These are phyloP conservation scores for Siniperca obscura DNA, from an alignment of 2,797 vertebrate genomes.

Conservation along the genomic window DNA sequence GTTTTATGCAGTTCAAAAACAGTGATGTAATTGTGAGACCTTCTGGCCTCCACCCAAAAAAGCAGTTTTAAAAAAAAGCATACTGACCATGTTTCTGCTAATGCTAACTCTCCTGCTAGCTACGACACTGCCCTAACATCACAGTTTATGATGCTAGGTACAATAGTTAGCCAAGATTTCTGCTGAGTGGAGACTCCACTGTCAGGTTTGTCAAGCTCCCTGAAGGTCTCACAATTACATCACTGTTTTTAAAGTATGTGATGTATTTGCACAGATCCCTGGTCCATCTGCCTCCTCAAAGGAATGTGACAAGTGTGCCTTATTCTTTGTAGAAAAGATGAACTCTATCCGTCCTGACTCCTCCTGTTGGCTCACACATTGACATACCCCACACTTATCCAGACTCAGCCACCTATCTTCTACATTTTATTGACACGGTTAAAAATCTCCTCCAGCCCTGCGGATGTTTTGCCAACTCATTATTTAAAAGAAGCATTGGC, in stretches of 20 bases:
- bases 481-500: constrained; percentile 28
- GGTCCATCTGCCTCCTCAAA: constrained; percentile 5
- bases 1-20: too few relatives aligned
- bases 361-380: constrained; percentile 19
- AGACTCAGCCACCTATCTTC: constrained; percentile 9
- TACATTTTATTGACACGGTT: constrained; percentile 20
- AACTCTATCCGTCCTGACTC: constrained; percentile 1
- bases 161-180: not conserved
- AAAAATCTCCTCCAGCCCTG: constrained; percentile 22
- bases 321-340: constrained; percentile 1
- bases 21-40: too few relatives aligned
- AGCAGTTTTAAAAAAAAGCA: not conserved
- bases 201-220: not conserved
- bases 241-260: constrained; percentile 1
- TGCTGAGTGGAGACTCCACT: not conserved
- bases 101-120: not conserved
- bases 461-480: constrained; percentile 43
- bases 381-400: not conserved
- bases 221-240: not conserved
- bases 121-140: not conserved
- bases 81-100: not conserved
- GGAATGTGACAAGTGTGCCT: not conserved
- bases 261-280: constrained; percentile 5
- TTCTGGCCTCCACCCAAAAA: too few relatives aligned
- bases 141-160: not conserved